Base-by-base conservation (phyloP, 2,797 vertebrate species). In the Yasuhikotakia modesta region DNA sequence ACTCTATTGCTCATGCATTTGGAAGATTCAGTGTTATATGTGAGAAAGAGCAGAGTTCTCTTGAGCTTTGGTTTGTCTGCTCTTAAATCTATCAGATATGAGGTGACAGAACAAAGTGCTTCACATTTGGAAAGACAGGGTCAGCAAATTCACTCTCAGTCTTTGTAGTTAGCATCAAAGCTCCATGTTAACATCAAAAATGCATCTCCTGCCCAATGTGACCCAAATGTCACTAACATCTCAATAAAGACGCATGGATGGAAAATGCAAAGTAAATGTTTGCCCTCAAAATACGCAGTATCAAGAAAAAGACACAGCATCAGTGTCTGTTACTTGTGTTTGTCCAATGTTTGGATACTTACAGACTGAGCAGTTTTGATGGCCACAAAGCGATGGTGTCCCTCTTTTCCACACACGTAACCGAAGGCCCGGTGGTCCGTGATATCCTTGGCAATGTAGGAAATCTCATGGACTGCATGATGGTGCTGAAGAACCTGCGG, bases 371-470 rank as follows among this genome's bases (percentile, higher is more conserved):
- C 95, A 1, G 97, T 97, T 91, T 99, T 99, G 89, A 99, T 97
- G 85, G 97, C 97, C 91, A 99, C 94, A 78, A 99, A 99, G 92
- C 97, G 95, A 80, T 99, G 97, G 88, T 99, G 96, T 73, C 97
- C 97, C 86, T 99, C 97, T 85, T 98, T 98, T 80, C 97, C 97
- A 70, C 97, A 99, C 16, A 99, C 95, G 14, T 98, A 99, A 88
- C 97, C 97, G 24, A 99, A 99, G 5, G 97, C 97, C 87, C 97
- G 91, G 90, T 99, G 97, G 91, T 99, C 97, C 19, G 97, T 99
- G 91, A 97, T 97, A 86, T 99, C 97, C 93, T 99, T 99, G 22
- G 97, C 97, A 0, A 99, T 99, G 92, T 99, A 99, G 81, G 97
- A 99, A 87, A 99, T 99, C 91, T 99, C 97, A 14, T 99, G 97